Conservation (phyloP, 2,797 vertebrate genomes). For the Siniperca scherzeri region DNA sequence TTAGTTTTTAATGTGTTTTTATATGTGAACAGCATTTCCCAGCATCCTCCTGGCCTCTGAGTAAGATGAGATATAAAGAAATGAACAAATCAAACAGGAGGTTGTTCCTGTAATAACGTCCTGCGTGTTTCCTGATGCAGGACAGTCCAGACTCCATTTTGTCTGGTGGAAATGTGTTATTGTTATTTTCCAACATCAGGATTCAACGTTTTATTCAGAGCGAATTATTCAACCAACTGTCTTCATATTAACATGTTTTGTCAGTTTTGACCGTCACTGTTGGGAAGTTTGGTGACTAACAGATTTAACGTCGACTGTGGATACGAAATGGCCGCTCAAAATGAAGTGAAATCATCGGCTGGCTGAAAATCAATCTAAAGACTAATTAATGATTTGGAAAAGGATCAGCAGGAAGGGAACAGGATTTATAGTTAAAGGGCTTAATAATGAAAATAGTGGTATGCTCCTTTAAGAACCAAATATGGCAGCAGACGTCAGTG, state of each 20-base stretch:
- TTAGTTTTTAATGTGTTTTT: not conserved
- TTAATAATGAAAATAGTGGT: not conserved
- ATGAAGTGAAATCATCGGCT: too few species aligned
- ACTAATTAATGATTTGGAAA: not conserved
- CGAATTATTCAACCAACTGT: not conserved
- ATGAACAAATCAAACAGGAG: not conserved
- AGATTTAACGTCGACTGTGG: not conserved
- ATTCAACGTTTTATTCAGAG: too few species aligned
- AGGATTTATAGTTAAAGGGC: not conserved
- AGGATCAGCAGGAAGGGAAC: not conserved
- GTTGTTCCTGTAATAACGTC: not conserved
- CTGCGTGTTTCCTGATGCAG: too few species aligned
- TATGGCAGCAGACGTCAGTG: not conserved
- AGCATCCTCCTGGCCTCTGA: conserved; percentile 16
- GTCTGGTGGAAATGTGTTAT: too few species aligned
- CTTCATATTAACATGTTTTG: not conserved
- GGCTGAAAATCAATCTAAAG: too few species aligned
- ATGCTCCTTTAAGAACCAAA: not conserved
- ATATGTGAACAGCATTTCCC: conserved; percentile 7
- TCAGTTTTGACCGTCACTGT: too few species aligned
- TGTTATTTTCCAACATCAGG: too few species aligned
- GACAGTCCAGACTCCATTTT: too few species aligned
- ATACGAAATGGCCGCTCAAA: not conserved
- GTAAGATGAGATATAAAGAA: not conserved
- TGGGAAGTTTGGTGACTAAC: too few species aligned